Evolutionary conservation across 2,113 vertebrate genomes (phyloP), one percentile per base, ranked within the genome.

Genomic region (Tenebrosternarchus preto): DNA sequence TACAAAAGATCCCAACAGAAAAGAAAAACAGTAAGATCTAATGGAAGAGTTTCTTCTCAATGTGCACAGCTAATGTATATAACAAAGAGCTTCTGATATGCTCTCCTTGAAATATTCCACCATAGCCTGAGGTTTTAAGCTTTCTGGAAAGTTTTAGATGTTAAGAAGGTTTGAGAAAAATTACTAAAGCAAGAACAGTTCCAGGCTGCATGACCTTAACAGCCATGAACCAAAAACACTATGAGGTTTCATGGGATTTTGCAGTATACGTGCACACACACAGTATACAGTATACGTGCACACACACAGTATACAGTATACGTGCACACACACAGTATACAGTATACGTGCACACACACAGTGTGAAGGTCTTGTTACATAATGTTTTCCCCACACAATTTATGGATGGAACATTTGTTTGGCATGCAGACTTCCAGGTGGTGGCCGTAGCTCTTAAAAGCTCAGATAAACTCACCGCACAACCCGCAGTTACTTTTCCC

Each of bases 1-100:
- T 69, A 82, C 61, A 85, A 67, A 69, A 55, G 33, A 12, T 12
- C 43, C 43, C 46, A 43, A 5, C 53, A 77, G 27, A 68, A n/a
- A 79, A 66, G 39, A 83, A 80, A 36, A 66, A 69, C 29, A 66
- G 59, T 15, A 12, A 50, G 43, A 50, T 9, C 8, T 50, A 15
- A 46, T 39, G 50, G 43, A 25, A 63, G 53, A 27, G n/a, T 77
- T 73, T 39, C 43, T n/a, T 57, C 36, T 22, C 36, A 72, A 76
- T 76, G 76, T 61, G 68, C 36, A 75, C 22, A 61, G 15, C 59
- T 67, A 59, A 46, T 69, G 55, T n/a, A 20, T 17, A 66, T 20
- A 33, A 36, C 33, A 33, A 15, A 66, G 27, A 33, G 17, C 33
- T 22, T 39, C 19, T 8, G 19, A 39, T 39, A 36, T 33, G 63